Percentiles rank a stretch among this genome's conserved stretches.
These are phyloP conservation scores for Scaptomyza reducta DNA, from an alignment of 2,888 invertebrate genomes.

Conservation along the genomic window DNA sequence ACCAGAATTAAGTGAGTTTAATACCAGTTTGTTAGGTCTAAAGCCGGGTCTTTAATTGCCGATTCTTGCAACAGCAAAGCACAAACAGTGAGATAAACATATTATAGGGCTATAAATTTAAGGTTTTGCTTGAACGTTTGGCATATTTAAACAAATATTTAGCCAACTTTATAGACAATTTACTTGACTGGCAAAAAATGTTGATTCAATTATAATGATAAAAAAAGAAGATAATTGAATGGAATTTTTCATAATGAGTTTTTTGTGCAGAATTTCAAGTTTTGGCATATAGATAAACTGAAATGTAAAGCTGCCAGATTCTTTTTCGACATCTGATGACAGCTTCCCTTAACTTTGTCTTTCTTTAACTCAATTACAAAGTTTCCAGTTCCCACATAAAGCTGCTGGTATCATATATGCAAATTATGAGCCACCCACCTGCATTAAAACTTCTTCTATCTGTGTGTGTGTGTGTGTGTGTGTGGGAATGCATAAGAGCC, in stretches of 20 bases:
- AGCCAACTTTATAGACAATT: constrained; percentile 13
- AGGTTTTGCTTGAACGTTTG: constrained; percentile 40
- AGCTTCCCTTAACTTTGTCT: constrained; percentile 1
- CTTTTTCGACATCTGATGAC: background rate
- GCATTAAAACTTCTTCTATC: constrained; percentile 34
- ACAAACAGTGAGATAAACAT: background rate
- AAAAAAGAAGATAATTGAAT: background rate
- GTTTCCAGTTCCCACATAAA: constrained; percentile 20
- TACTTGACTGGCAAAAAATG: constrained; percentile 2
- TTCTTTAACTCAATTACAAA: constrained; percentile 12
- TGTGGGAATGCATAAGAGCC: constrained; percentile 40
- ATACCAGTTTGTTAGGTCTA: constrained; percentile 64
- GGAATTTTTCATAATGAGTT: background rate
- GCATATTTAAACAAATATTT: constrained; percentile 35
- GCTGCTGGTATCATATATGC: constrained; percentile 23
- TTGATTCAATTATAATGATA: constrained; percentile 13
- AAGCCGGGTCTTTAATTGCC: constrained; percentile 42
- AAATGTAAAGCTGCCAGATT: background rate
- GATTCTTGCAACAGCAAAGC: constrained; percentile 33
- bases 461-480: constrained; percentile 23
- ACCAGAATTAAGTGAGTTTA: constrained; percentile 58
- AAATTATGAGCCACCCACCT: constrained; percentile 38
- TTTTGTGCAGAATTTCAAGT: background rate
- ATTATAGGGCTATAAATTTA: constrained; percentile 24
- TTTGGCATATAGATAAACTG: constrained; percentile 6